Conservation (phyloP, 1,140 invertebrate species). For the Drosophila trapezifrons region DNA sequence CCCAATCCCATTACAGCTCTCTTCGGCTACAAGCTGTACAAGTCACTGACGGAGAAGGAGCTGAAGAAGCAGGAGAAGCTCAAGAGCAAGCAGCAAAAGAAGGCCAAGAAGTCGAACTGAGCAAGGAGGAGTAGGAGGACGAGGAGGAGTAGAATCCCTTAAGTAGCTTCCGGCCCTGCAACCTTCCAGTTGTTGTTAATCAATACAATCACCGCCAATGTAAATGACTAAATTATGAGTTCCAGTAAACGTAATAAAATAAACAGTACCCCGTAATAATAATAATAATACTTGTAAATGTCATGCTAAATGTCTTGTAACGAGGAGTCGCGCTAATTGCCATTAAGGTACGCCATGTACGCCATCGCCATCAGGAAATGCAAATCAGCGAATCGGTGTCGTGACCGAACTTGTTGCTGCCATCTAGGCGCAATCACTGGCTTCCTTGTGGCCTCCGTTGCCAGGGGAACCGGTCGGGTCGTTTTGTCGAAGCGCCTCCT, state of each 20-base stretch:
- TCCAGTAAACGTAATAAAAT: conserved; percentile 59
- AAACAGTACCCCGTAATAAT: conserved; percentile 34
- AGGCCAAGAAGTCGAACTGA: conserved; percentile 78
- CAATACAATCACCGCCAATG: conserved; percentile 43
- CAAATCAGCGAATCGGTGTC: conserved; percentile 50
- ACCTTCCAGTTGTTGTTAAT: conserved; percentile 46
- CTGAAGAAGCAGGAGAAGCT: conserved; percentile 89
- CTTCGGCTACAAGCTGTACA: conserved; percentile 92
- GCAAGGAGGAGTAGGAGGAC: conserved; percentile 4
- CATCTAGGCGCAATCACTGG: conserved; percentile 16
- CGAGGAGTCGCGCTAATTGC: conserved; percentile 35
- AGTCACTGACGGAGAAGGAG: conserved; percentile 90
- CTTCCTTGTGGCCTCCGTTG: conserved; percentile 48
- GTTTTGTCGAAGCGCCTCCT: conserved; percentile 68
- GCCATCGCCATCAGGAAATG: conserved; percentile 25
- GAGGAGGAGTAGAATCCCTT: conserved; percentile 1
- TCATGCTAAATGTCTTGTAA: conserved; percentile 25
- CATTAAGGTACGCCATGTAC: conserved; percentile 47
- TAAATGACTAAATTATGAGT: conserved; percentile 60
- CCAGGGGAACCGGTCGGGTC: conserved; percentile 59
- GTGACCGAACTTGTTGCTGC: conserved; percentile 73
- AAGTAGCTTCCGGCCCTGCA: conserved; percentile 26
- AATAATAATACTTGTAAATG: conserved; percentile 27
- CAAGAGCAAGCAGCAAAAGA: conserved; percentile 80
- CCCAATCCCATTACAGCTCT: conserved; percentile 88